A percentile compares a stretch with the other conserved stretches of the same genome.
phyloP scores from a whole-genome alignment of 2,797 vertebrate genomes.

The Podargus strigoides region DNA sequence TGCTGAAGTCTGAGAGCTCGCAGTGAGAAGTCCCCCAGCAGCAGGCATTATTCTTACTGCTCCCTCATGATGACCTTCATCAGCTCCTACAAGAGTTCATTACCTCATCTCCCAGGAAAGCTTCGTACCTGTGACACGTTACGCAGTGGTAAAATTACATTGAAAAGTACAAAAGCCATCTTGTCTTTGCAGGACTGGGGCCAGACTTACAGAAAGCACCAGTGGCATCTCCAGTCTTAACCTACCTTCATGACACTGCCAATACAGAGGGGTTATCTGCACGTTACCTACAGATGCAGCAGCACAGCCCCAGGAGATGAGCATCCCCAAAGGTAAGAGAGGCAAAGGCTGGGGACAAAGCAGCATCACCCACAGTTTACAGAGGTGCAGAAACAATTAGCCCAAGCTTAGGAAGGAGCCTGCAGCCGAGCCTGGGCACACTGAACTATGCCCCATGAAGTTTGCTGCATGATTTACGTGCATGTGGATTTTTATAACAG shows the following conservation, averaged over 20 bases:
- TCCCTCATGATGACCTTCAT: conserved; percentile 14
- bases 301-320: not conserved
- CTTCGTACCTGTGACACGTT: not conserved
- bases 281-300: rapidly evolving
- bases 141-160: not conserved
- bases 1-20: conserved; percentile 21
- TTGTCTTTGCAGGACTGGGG: not conserved
- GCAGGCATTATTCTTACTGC: not conserved
- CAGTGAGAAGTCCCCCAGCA: not conserved
- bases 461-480: not conserved
- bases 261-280: not conserved
- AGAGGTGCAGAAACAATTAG: not conserved
- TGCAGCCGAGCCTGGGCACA: not conserved
- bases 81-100: not conserved
- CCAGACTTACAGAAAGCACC: not conserved
- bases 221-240: not conserved
- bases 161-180: not conserved
- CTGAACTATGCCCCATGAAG: rapidly evolving
- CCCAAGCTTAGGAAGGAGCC: not conserved
- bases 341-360: not conserved
- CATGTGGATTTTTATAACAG: not conserved
- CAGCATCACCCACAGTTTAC: not conserved
- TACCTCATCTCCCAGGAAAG: conserved; percentile 13
- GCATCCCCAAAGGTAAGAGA: not conserved
- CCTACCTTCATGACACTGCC: not conserved